Evolutionary conservation across 53 echinoderm and acorn worm species (phyloP), one percentile per base, ranked within the genome.

Genomic region (Temnopleurus reevesii): DNA sequence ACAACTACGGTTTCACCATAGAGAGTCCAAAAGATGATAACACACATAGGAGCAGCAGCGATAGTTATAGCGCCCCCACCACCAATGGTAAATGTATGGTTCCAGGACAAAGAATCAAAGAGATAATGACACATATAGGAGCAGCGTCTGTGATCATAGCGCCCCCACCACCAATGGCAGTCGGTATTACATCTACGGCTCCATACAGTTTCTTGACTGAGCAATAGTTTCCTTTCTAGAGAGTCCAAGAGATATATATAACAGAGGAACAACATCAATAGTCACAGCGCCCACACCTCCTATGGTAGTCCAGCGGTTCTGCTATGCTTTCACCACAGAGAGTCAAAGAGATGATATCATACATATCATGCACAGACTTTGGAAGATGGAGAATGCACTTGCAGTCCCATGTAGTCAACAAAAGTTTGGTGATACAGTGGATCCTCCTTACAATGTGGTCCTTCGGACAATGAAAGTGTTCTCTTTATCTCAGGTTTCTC

Each of bases 51-150:
- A 55, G 59, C 38, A 92, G 89, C 24, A 53, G 64, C 1, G 94
- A 94, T 77, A 95, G 92, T 71, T 80, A 94, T 47, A 93, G 95
- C 34, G 93, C 95, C 2, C 92, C 93, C 49, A 92, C 92, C 8
- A 83, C 93, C 76, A 95, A 95, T 60, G 90, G 89, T 93, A 18
- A 92, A 95, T 77, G 90, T 93, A 31, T 77, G 91, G 25, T 66
- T 93, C 55, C 93, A 93, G 34, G 90, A 95, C 66, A 81, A 91
- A 43, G 95, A 93, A 28, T 12, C 89, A 46, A 92, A 90, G 23
- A 95, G 95, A 90, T 92, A 89, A 87, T 94, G 86, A 85, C 13
- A 21, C n/a, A n/a, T n/a, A 41, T 6, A 38, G 19, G 1, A 35
- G 21, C 38, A 92, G 89, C 24, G 59, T 79, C 1, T 92, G 92